Evolutionary conservation across 2,797 vertebrate genomes (phyloP).

Genomic region (Acridotheres tristis): DNA sequence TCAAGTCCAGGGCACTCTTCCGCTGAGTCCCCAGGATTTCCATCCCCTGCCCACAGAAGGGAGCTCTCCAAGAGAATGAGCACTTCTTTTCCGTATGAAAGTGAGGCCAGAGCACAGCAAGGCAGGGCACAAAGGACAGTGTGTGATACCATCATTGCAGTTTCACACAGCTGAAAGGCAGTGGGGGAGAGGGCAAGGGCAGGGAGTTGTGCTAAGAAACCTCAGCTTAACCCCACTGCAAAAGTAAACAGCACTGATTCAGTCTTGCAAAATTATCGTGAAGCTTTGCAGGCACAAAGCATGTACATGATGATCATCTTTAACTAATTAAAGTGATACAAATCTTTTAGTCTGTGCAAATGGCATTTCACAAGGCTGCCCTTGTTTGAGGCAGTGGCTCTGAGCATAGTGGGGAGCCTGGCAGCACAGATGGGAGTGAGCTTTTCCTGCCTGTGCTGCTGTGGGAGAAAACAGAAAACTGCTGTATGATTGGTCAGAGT

Average conservation of each 20-base stretch:
- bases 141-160: accelerated
- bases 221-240: background rate
- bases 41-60: background rate
- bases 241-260: background rate
- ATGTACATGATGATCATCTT: accelerated
- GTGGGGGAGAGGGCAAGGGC: background rate
- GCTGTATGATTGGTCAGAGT: background rate
- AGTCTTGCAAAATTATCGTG: background rate
- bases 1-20: background rate
- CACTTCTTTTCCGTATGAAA: background rate
- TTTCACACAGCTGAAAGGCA: background rate
- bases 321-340: background rate
- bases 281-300: background rate
- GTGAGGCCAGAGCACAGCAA: background rate
- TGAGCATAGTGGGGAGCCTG: background rate
- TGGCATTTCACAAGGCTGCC: background rate
- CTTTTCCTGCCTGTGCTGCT: background rate
- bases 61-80: background rate
- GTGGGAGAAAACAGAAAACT: background rate
- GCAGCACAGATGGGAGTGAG: background rate
- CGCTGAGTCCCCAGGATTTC: background rate
- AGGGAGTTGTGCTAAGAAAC: background rate
- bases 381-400: background rate
- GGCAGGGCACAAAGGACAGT: background rate
- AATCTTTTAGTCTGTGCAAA: background rate